These are phyloP conservation scores for Dysidea cf. avara DNA, from an alignment of 37 sponge, comb jelly and placozoan genomes.

Conservation along the genomic window DNA sequence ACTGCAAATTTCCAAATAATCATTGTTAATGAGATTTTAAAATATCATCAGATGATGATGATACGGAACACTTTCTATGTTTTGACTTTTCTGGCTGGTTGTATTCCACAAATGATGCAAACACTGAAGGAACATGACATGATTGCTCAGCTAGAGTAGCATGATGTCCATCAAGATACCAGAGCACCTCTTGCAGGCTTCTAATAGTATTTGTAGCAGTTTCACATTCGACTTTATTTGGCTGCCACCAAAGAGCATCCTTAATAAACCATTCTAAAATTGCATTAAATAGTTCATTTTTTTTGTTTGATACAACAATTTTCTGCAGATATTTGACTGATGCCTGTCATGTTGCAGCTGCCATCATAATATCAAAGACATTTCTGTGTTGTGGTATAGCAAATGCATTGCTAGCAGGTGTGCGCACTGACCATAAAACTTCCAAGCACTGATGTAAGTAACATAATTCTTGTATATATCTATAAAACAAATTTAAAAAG, in stretches of 20 bases:
- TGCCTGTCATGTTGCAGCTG: neutral
- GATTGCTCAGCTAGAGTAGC: neutral
- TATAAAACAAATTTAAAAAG: too few species aligned
- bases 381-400: too few species aligned
- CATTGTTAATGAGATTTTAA: neutral
- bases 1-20: slow-evolving; percentile 1
- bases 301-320: neutral
- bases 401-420: too few species aligned
- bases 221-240: neutral
- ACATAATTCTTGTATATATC: too few species aligned
- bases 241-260: neutral
- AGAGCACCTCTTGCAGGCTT: neutral
- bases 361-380: slow-evolving; percentile 1
- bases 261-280: neutral
- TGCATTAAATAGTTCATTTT: slow-evolving; percentile 6
- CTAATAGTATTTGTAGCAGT: neutral
- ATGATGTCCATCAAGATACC: neutral
- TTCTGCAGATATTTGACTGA: neutral
- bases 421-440: too few species aligned
- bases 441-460: too few species aligned
- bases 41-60: slow-evolving; percentile 1
- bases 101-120: neutral
- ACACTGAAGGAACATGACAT: neutral
- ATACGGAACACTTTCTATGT: slow-evolving; percentile 1
- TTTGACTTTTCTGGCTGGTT: slow-evolving; percentile 2